Evolutionary conservation across 1,140 invertebrate species (phyloP).

Genomic region (Agraylea sexmaculata): DNA sequence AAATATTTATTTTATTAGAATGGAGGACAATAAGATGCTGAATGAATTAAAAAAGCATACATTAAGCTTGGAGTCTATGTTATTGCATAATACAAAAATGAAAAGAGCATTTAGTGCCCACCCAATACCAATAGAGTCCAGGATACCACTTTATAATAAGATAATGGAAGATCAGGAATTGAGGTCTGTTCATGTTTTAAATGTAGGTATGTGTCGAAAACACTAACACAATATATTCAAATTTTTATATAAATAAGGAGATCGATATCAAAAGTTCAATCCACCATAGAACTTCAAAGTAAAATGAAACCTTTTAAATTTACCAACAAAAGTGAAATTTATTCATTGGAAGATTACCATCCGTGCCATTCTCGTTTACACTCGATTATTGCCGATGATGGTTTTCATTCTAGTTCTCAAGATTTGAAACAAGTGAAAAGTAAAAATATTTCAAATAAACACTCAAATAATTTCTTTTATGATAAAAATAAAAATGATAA

Average conservation of each 20-base stretch:
- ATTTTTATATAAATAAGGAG: no score
- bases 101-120: slow-evolving; percentile 41
- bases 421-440: no score
- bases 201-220: no score
- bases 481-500: slow-evolving; percentile 58
- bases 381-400: no score
- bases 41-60: slow-evolving; percentile 33
- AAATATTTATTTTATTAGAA: no score
- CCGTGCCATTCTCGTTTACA: no score
- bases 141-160: slow-evolving; percentile 56
- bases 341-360: no score
- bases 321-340: no score
- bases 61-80: slow-evolving; percentile 34
- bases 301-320: slow-evolving; percentile 55
- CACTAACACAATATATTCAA: no score
- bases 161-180: slow-evolving; percentile 55
- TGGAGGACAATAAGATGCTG: slow-evolving; percentile 48
- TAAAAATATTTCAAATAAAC: no score
- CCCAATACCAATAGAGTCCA: slow-evolving; percentile 55
- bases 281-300: slow-evolving; percentile 41
- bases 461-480: slow-evolving; percentile 55
- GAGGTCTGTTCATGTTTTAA: no score
- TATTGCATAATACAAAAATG: slow-evolving; percentile 35
- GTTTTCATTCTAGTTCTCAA: no score
- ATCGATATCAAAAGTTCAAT: slow-evolving; percentile 41